Evolutionary conservation across 2,888 invertebrate species (phyloP), one percentile per base, ranked within the genome.

Genomic region (Limnephilus lunatus): DNA sequence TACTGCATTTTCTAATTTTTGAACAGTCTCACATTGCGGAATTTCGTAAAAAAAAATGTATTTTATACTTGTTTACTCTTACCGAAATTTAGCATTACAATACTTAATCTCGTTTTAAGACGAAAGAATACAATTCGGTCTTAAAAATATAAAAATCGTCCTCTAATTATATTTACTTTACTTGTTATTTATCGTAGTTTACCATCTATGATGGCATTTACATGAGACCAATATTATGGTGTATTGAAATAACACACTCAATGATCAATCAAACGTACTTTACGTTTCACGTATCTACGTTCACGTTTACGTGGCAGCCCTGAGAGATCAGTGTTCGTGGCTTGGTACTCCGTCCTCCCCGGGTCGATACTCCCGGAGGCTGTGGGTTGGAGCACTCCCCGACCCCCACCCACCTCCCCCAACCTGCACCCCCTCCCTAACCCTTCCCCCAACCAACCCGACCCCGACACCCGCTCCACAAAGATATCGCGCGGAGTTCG

Each of bases 311-410:
- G 85, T 88, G 88, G 19, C 91, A 92, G 53, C 92, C 92, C 90
- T 92, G 88, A 39, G 31, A 68, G 82, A 90, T 88, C 88, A 88
- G 81, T 92, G 86, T 81, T 90, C 90, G 90, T 90, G 90, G 90
- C 82, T 82, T 48, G 90, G 90, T 90, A 90, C 90, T 53, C 81
- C 81, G 92, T 92, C 92, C 90, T 92, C 92, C 90, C 91, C 94
- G 93, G 96, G 95, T 96, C 96, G 96, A 96, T 96, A 96, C 94
- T 94, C 95, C 94, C 96, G 96, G 95, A 96, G 96, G 96, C 95
- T 95, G 94, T 94, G 94, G 93, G 88, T 39, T 80, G 89, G 85
- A 32, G 90, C 88, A 89, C 91, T 92, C 93, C 90, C 90, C 44
- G 11, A 88, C 4, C 7, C 68, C 68, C 68, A 19, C 2, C n/a